Base-by-base conservation (phyloP, 2,888 invertebrate genomes). In the Melanchra persicariae region DNA sequence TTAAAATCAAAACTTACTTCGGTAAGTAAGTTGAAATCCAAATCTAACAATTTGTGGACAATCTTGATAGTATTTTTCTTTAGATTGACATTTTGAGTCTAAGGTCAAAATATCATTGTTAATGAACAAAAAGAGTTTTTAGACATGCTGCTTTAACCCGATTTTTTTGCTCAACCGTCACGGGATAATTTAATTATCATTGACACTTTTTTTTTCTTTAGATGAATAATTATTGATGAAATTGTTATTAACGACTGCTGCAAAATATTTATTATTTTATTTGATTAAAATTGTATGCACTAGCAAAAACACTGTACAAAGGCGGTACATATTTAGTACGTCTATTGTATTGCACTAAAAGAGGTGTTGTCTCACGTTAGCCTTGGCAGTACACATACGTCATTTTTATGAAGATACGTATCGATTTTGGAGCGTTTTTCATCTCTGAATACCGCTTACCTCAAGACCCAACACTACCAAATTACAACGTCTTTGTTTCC, bases 401-500 rank as follows among this genome's bases (percentile, higher is more conserved):
- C n/a, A 1, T 40, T 47, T 34, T 22, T 22, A 57, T 7, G n/a
- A 22, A 4, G 7, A 45, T 45, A 47, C 2, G n/a, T 49, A n/a
- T 4, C 10, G 6, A 37, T 45, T 26, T 54, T 24, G 15, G 1
- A 40, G n/a, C 15, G 6, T 37, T 68, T 0, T 3, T 17, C 2
- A 24, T n/a, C 15, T 70, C 6, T 7, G 4, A 19, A 7, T 5
- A 12, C 2, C 51, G 65, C 70, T 40, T 8, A 7, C n/a, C 5
- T 64, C n/a, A 34, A 9, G 52, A 52, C 67, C 37, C 58, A 24
- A 74, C 58, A 43, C 52, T 19, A 58, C 22, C 24, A 68, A 65
- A 70, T 79, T 65, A 68, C 30, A 40, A 62, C 37, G 55, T 57
- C 76, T 59, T 76, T 79, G 72, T 81, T 72, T 72, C 37, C 49